Evolutionary conservation across 2,888 invertebrate genomes (phyloP), one percentile per base, ranked within the genome.

Genomic region (Xestia sexstrigata): DNA sequence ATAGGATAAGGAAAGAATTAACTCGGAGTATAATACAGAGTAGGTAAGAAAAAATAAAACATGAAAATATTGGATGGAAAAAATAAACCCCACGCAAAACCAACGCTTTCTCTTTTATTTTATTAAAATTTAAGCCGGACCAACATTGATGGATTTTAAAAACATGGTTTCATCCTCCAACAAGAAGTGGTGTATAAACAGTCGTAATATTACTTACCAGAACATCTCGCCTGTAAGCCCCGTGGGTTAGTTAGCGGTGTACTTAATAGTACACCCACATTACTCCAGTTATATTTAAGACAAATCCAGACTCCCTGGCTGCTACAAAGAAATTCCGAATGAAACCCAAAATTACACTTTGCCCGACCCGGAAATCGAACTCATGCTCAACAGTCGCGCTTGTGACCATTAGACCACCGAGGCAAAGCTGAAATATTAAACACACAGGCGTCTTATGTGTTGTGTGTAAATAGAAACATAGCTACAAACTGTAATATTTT

Each of bases 1-100:
- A 86, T 75, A 68, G 55, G 73, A 84, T 83, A 58, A 86, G 86
- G 84, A 84, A 84, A 70, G 79, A 86, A 86, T 84, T 86, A 79
- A 74, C 67, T 85, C 72, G 75, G 73, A 83, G 74, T 30, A 78
- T 75, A 75, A 82, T 73, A 77, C 70, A n/a, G 60, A 76, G 11
- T 55, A 74, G 71, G 86, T 72, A 70, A 35, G n/a, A 47, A 23
- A 62, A 81, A 83, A 83, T 73, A 76, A 67, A 76, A 84, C 55
- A 58, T 58, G 60, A 69, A 71, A 76, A 81, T 71, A 62, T 62
- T n/a, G 26, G 35, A 81, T 52, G 52, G n/a, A n/a, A 49, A 66
- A 75, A 67, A 75, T 15, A 20, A 63, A 47, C 26, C 30, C 30
- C 20, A 60, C 49, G 35, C 17, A 45, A 45, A 74, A 15, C 17